phyloP scores from a whole-genome alignment of 2,888 invertebrate species.

The Sminthurides aquaticus region DNA sequence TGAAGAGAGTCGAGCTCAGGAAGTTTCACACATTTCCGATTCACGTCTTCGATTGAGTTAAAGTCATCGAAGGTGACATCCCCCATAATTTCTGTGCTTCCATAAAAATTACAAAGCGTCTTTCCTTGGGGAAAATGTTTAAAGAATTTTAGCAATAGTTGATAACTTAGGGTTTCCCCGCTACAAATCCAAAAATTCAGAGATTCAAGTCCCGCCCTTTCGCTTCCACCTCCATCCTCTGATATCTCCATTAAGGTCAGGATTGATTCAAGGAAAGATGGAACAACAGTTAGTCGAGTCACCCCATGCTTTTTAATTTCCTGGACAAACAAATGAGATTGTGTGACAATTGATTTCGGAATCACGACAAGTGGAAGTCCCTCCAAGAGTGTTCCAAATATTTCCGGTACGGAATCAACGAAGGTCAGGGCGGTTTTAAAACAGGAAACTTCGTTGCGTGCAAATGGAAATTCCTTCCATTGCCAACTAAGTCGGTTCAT shows the following conservation, averaged over 20 bases:
- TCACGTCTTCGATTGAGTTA: conserved; percentile 49
- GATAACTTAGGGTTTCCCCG: conserved; percentile 55
- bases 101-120: conserved; percentile 77
- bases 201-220: conserved; percentile 48
- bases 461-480: conserved; percentile 71
- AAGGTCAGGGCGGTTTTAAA: conserved; percentile 89
- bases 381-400: conserved; percentile 46
- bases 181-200: conserved; percentile 78
- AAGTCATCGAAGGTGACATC: conserved; percentile 75
- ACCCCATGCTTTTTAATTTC: conserved; percentile 52
- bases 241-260: conserved; percentile 46
- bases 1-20: conserved; percentile 1
- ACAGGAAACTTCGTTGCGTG: conserved; percentile 62
- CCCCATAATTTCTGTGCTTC: conserved; percentile 86
- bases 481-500: conserved; percentile 83
- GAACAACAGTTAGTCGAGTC: conserved; percentile 71
- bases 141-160: conserved; percentile 65
- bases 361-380: conserved; percentile 65
- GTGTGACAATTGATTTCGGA: conserved; percentile 53
- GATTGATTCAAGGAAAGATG: conserved; percentile 69
- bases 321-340: conserved; percentile 17
- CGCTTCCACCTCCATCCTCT: not conserved
- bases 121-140: conserved; percentile 51
- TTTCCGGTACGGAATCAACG: conserved; percentile 65
- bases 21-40: conserved; percentile 50